A percentile compares a stretch with the other conserved stretches of the same genome.
Conservation (phyloP, 2,113 vertebrate species). For the Lagopus leucura region DNA sequence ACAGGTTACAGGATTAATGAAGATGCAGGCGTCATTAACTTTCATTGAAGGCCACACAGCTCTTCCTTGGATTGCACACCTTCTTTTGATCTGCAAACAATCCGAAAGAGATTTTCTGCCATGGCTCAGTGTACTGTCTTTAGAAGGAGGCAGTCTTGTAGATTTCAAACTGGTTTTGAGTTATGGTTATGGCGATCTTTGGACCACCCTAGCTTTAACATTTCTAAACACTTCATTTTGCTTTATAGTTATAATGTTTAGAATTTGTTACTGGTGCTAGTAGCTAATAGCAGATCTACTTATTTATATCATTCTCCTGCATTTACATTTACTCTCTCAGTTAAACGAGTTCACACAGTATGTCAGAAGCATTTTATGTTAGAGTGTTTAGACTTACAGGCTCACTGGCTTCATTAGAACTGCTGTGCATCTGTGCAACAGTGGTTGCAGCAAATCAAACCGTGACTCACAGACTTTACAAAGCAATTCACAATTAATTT, state of each 20-base stretch:
- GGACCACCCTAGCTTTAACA: conserved; percentile 58
- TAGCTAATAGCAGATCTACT: conserved; percentile 50
- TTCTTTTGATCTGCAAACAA: not conserved
- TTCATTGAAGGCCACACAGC: not conserved
- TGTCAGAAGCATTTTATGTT: conserved; percentile 30
- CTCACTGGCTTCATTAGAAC: not conserved
- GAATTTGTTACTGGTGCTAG: conserved; percentile 52
- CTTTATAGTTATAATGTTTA: conserved; percentile 60
- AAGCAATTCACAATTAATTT: not conserved
- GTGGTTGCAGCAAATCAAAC: conserved; percentile 1
- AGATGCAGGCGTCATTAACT: not conserved
- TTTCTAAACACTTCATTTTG: conserved; percentile 52
- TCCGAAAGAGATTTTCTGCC: not conserved
- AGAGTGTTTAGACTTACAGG: conserved; percentile 5
- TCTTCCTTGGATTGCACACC: not conserved
- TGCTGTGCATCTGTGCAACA: not conserved
- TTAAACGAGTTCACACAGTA: conserved; percentile 29
- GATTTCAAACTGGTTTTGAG: conserved; percentile 42
- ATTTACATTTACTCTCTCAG: conserved; percentile 69
- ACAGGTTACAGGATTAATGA: not conserved
- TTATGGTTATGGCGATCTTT: not conserved
- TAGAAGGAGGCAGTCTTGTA: not conserved
- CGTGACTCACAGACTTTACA: not conserved
- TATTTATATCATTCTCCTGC: conserved; percentile 57
- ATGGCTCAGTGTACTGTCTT: not conserved